A percentile compares a stretch with the other conserved stretches of the same genome.
These are phyloP conservation scores for Paragorgia papillata DNA, from an alignment of 92 coral and sea anemone species.

Conservation along the genomic window DNA sequence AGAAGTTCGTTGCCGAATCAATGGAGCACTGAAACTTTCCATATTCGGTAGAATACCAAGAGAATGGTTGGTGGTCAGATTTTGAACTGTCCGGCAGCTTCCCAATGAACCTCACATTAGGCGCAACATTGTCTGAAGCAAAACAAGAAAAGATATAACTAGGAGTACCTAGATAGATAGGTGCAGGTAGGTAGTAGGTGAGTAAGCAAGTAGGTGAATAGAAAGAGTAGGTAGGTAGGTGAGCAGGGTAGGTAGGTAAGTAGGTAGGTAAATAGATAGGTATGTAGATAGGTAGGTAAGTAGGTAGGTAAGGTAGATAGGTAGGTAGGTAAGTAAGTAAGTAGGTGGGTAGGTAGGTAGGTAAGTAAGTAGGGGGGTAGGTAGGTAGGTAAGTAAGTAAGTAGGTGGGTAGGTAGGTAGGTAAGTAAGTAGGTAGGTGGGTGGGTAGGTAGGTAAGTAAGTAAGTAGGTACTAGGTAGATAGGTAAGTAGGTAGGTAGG, in stretches of 20 bases:
- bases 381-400: not conserved
- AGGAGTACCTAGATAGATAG: not conserved
- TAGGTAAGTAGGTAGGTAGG: not conserved
- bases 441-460: too few relatives aligned
- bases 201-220: too few relatives aligned
- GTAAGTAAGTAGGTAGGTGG: not conserved
- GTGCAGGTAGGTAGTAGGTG: too few relatives aligned
- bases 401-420: not conserved
- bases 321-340: not conserved
- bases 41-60: conserved; percentile 16
- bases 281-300: too few relatives aligned
- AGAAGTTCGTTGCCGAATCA: conserved; percentile 8
- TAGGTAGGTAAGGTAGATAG: too few relatives aligned
- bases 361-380: not conserved
- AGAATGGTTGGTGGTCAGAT: not conserved
- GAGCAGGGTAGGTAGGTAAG: not conserved
- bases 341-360: not conserved
- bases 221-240: not conserved
- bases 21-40: conserved; percentile 16
- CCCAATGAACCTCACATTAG: conserved; percentile 18
- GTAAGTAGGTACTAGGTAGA: too few relatives aligned
- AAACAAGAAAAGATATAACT: not conserved
- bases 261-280: not conserved
- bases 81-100: conserved; percentile 13
- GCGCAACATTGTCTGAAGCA: not conserved